These are phyloP conservation scores for Platysteira castanea DNA, from an alignment of 2,113 vertebrate species.

Conservation along the genomic window DNA sequence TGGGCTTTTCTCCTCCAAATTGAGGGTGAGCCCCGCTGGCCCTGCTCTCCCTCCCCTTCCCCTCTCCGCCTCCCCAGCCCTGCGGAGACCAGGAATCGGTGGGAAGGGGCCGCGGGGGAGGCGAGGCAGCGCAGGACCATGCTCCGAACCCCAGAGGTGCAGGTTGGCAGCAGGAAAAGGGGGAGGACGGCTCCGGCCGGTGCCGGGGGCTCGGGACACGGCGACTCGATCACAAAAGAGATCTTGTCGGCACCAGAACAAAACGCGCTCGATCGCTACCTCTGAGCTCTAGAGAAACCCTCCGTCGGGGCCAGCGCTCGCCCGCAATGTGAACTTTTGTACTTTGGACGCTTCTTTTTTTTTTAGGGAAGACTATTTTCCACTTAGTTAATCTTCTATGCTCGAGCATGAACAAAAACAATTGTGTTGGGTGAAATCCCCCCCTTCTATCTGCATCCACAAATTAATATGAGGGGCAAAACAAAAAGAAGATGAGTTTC, in stretches of 20 bases:
- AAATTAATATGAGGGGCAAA: constrained; percentile 11
- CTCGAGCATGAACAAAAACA: constrained; percentile 43
- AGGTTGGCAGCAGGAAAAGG: background rate
- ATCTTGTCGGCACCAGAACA: background rate
- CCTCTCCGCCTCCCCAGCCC: background rate
- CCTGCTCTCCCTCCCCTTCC: background rate
- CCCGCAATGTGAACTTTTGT: constrained; percentile 7
- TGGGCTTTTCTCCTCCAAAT: constrained; percentile 7
- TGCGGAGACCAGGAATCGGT: background rate
- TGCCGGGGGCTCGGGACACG: background rate
- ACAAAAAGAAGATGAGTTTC: background rate
- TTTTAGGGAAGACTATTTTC: constrained; percentile 1
- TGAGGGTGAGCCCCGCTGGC: background rate
- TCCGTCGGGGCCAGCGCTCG: background rate
- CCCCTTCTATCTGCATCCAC: constrained; percentile 7
- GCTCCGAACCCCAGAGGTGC: background rate
- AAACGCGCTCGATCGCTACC: constrained; percentile 1
- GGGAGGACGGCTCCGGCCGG: background rate
- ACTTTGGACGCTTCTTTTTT: background rate
- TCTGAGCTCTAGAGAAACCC: constrained; percentile 12
- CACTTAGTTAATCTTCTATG: constrained; percentile 14
- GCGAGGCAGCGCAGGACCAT: background rate
- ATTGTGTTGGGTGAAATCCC: background rate
- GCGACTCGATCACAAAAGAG: background rate
- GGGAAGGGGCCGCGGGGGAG: background rate